phyloP scores from a whole-genome alignment of 2,888 invertebrate species.

The Melieria omissa region DNA sequence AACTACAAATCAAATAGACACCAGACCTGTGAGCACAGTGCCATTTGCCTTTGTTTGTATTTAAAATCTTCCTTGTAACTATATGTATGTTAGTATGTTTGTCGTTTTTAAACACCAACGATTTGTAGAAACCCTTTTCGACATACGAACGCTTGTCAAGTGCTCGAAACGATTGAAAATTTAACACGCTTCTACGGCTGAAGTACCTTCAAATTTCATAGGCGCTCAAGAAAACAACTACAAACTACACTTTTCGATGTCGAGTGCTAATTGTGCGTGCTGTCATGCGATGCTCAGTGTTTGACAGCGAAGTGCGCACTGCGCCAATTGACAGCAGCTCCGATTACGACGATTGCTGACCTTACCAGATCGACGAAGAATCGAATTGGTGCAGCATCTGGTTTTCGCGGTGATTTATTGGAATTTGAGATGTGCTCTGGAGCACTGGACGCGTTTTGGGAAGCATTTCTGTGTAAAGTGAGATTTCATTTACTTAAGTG shows the following conservation, averaged over 20 bases:
- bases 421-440: slow-evolving; percentile 41
- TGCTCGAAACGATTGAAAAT: too few species aligned
- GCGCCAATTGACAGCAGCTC: slow-evolving; percentile 13
- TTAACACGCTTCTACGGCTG: not conserved
- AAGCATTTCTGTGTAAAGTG: slow-evolving; percentile 57
- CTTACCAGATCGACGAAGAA: not conserved
- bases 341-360: slow-evolving; percentile 21
- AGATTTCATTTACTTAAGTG: slow-evolving; percentile 46
- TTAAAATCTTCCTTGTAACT: not conserved
- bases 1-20: too few species aligned
- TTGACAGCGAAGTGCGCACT: not conserved
- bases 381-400: slow-evolving; percentile 25
- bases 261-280: slow-evolving; percentile 44
- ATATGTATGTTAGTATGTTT: not conserved
- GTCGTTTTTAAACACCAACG: not conserved
- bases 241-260: slow-evolving; percentile 1
- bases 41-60: not conserved
- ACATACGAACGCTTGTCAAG: too few species aligned
- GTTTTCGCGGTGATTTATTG: slow-evolving; percentile 54
- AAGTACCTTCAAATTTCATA: not conserved
- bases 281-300: slow-evolving; percentile 16
- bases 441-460: slow-evolving; percentile 42
- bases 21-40: not conserved
- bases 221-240: too few species aligned
- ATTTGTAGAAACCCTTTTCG: too few species aligned